Evolutionary conservation across 2,113 vertebrate genomes (phyloP).

Genomic region (Pseudolaguvia tuberculata): DNA sequence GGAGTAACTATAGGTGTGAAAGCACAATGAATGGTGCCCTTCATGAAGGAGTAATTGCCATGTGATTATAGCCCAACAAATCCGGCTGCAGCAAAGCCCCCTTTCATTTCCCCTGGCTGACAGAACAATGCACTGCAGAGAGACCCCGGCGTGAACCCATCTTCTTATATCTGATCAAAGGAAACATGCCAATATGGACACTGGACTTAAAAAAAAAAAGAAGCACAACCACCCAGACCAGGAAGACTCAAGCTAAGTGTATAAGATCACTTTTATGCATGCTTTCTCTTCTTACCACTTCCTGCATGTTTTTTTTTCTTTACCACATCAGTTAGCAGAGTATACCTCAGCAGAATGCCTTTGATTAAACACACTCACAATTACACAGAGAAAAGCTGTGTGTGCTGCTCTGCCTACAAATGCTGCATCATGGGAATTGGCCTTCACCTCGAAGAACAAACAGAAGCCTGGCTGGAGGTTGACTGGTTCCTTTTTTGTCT

Average conservation of each 20-base stretch:
- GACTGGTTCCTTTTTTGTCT: conserved; percentile 26
- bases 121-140: conserved; percentile 43
- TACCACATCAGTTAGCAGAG: background rate
- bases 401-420: conserved; percentile 30
- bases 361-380: conserved; percentile 9
- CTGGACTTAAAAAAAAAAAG: conserved; percentile 22
- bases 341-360: background rate
- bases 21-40: conserved; percentile 50
- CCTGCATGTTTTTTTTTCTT: background rate
- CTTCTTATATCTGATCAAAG: conserved; percentile 61
- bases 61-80: conserved; percentile 62
- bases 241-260: conserved; percentile 9
- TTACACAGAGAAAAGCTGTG: background rate
- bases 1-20: conserved; percentile 51
- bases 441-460: conserved; percentile 27
- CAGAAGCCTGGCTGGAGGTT: conserved; percentile 17
- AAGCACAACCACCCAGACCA: conserved; percentile 35
- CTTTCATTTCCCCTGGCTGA: conserved; percentile 54
- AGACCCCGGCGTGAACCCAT: conserved; percentile 61
- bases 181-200: conserved; percentile 44
- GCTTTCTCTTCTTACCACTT: conserved; percentile 16
- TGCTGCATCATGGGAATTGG: conserved; percentile 35
- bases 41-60: conserved; percentile 55
- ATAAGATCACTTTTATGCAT: conserved; percentile 24
- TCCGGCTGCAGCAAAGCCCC: conserved; percentile 53